Conservation (phyloP, 1,140 invertebrate species). For the Zophobas atratus region DNA sequence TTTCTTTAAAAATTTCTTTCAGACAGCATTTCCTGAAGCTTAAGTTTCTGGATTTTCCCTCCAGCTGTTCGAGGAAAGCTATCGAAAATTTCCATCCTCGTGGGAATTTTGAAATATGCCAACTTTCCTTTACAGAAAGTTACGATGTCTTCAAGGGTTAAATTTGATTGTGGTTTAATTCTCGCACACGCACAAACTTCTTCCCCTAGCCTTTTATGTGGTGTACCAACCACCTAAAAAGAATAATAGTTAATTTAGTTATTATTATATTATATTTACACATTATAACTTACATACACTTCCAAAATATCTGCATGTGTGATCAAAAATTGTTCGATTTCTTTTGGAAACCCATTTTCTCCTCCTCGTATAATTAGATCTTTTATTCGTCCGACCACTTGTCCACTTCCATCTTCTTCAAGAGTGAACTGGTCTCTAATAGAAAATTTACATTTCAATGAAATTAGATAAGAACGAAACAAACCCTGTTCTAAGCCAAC, state of each 20-base stretch:
- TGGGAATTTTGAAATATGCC: slow-evolving; percentile 88
- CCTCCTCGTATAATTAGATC: slow-evolving; percentile 94
- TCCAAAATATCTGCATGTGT: slow-evolving; percentile 84
- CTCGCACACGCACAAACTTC: slow-evolving; percentile 85
- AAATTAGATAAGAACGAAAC: slow-evolving; percentile 30
- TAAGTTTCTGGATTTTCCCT: slow-evolving; percentile 74
- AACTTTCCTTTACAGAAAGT: slow-evolving; percentile 84
- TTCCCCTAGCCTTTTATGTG: slow-evolving; percentile 88
- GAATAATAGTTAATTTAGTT: too few species aligned
- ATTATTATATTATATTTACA: too few species aligned
- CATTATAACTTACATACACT: slow-evolving; percentile 69
- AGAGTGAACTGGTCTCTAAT: slow-evolving; percentile 85
- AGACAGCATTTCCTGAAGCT: background rate
- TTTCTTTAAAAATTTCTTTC: too few species aligned
- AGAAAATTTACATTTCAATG: slow-evolving; percentile 44
- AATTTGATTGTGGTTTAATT: slow-evolving; percentile 62
- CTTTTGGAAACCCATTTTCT: slow-evolving; percentile 92
- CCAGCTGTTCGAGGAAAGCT: slow-evolving; percentile 87
- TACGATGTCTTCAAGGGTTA: slow-evolving; percentile 75
- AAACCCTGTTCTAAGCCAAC: slow-evolving; percentile 95
- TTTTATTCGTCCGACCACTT: slow-evolving; percentile 88
- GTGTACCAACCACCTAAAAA: slow-evolving; percentile 76
- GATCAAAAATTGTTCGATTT: slow-evolving; percentile 89
- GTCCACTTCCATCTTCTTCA: slow-evolving; percentile 82
- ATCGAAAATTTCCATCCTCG: slow-evolving; percentile 79